Conservation (phyloP, 2,888 invertebrate species). For the Muschampia staudingeri region DNA sequence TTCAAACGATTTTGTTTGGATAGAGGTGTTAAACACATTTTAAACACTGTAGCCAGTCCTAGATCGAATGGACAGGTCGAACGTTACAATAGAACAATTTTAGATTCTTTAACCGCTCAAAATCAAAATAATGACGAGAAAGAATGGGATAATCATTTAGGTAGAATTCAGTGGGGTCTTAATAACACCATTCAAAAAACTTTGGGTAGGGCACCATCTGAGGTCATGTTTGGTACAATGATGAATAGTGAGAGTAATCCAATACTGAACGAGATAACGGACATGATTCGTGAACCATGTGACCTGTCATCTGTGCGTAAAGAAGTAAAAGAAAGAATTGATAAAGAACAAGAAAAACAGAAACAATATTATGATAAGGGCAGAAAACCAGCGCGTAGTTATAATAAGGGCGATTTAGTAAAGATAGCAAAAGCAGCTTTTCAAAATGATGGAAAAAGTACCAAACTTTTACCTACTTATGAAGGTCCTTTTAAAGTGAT, state of each 20-base stretch:
- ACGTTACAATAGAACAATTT: neutral
- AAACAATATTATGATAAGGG: neutral
- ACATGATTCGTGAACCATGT: neutral
- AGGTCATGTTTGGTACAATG: neutral
- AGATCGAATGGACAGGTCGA: neutral
- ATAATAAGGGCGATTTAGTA: neutral
- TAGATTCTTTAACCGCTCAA: neutral
- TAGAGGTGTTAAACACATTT: neutral
- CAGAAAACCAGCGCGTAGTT: neutral
- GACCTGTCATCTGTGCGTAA: neutral
- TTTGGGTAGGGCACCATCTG: neutral
- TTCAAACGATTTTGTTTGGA: neutral
- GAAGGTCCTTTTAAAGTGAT: neutral
- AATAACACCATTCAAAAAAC: neutral
- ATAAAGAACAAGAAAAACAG: neutral
- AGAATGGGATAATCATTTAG: neutral
- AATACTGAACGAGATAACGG: neutral
- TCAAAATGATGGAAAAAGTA: neutral
- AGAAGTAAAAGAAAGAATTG: neutral
- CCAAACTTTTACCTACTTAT: neutral
- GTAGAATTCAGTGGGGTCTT: neutral
- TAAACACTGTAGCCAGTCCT: neutral
- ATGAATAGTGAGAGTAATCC: conserved; percentile 1
- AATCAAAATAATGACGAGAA: neutral
- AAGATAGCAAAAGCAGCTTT: neutral